These are phyloP conservation scores for Sinella curviseta DNA, from an alignment of 1,140 invertebrate genomes.

Conservation along the genomic window DNA sequence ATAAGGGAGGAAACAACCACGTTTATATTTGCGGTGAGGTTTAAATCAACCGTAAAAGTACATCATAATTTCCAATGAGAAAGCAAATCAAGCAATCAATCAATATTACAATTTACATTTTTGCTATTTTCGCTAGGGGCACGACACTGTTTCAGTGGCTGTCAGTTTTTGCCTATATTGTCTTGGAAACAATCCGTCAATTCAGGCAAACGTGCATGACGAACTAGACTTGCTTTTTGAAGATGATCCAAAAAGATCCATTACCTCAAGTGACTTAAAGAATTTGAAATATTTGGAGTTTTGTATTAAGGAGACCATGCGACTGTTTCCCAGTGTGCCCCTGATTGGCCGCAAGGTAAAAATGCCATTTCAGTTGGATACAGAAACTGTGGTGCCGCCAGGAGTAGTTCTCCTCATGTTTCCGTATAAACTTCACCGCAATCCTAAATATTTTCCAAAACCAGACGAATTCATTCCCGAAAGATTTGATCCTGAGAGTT, in stretches of 20 bases:
- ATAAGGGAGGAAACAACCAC: neutral
- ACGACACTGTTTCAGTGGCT: conserved; percentile 61
- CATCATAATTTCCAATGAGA: neutral
- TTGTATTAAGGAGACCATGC: conserved; percentile 69
- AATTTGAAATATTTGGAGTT: conserved; percentile 70
- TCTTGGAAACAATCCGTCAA: conserved; percentile 55
- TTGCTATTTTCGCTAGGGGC: conserved; percentile 53
- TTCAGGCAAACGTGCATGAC: conserved; percentile 51
- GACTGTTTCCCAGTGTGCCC: conserved; percentile 68
- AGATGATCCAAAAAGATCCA: conserved; percentile 44
- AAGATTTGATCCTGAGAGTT: neutral
- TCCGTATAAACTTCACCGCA: conserved; percentile 47
- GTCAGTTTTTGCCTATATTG: conserved; percentile 56
- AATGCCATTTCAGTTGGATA: conserved; percentile 51
- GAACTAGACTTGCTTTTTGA: conserved; percentile 52
- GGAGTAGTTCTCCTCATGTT: conserved; percentile 61
- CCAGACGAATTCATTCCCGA: neutral
- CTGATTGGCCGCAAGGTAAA: conserved; percentile 54
- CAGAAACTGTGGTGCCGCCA: conserved; percentile 60
- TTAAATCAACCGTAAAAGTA: neutral
- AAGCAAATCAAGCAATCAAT: too few species aligned
- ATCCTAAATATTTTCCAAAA: conserved; percentile 31
- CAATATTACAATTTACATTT: neutral
- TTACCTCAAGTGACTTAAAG: conserved; percentile 59
- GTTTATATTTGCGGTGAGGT: neutral